Evolutionary conservation across 1,140 invertebrate genomes (phyloP).

Genomic region (Cotesia typhae): DNA sequence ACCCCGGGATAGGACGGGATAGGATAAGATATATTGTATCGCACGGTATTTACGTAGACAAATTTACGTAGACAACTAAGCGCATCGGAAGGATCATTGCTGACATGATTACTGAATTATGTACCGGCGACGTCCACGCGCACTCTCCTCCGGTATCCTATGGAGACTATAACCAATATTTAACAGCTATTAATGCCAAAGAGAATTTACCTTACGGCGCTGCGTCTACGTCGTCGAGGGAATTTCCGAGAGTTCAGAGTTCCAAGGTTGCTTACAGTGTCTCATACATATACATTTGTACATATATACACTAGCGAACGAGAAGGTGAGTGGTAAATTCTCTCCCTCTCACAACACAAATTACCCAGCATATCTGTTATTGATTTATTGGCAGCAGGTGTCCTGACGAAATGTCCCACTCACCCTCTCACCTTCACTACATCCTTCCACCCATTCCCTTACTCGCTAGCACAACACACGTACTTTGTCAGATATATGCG

Average conservation of each 20-base stretch:
- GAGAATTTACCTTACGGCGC: conserved; percentile 53
- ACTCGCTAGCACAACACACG: no score
- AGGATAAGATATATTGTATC: no score
- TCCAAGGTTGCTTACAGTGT: no score
- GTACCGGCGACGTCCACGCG: conserved; percentile 30
- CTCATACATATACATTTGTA: no score
- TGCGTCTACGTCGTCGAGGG: not conserved
- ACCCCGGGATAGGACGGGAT: no score
- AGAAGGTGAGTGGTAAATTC: conserved; percentile 10
- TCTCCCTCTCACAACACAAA: conserved; percentile 33
- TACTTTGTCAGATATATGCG: not conserved
- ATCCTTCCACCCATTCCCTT: not conserved
- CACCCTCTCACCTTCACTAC: conserved; percentile 16
- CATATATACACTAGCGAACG: no score
- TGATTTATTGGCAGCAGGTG: conserved; percentile 53
- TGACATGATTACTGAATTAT: conserved; percentile 47
- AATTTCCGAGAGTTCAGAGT: no score
- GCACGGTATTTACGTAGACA: no score
- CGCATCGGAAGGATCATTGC: conserved; percentile 39
- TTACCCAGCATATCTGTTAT: conserved; percentile 48
- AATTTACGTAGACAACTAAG: conserved; percentile 5
- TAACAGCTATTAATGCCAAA: conserved; percentile 55
- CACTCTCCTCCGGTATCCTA: conserved; percentile 18
- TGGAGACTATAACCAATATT: conserved; percentile 50
- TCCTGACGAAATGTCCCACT: conserved; percentile 43